Conservation (phyloP, 2,113 vertebrate genomes). For the Plecotus auritus region DNA sequence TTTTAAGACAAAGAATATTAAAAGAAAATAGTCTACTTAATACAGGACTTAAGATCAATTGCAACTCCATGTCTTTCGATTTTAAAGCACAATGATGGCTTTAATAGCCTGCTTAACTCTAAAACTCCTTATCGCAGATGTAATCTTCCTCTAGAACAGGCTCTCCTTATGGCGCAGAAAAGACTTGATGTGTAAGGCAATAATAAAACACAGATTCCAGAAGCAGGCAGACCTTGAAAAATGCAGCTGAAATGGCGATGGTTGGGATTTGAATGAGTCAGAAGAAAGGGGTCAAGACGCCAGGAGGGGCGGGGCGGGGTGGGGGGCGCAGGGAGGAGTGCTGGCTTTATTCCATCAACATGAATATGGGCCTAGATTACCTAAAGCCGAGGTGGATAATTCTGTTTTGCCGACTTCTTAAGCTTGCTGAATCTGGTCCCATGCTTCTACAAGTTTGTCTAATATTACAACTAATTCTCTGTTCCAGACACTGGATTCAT, state of each 20-base stretch:
- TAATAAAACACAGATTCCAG: neutral
- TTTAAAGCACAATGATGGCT: neutral
- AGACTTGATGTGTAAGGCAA: neutral
- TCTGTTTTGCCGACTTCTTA: neutral
- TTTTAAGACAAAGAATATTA: constrained; percentile 44
- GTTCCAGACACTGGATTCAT: neutral
- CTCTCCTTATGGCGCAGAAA: neutral
- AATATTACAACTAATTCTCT: neutral
- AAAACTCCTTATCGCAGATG: neutral
- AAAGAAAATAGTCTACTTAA: constrained; percentile 50
- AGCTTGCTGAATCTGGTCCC: neutral
- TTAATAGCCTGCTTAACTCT: neutral
- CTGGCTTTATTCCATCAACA: neutral
- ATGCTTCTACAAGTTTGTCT: neutral
- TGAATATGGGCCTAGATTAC: neutral
- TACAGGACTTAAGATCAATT: constrained; percentile 27
- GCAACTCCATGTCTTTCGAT: neutral
- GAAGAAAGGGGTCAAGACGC: neutral
- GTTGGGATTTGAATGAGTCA: neutral
- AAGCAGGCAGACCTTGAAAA: neutral
- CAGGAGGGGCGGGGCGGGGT: rapidly evolving
- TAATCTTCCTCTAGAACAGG: neutral
- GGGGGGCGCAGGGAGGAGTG: neutral
- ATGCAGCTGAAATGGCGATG: neutral
- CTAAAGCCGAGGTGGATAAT: neutral